Percentiles rank a stretch among this genome's conserved stretches.
phyloP scores from a whole-genome alignment of 2,888 invertebrate species.

The Thymelicus lineola region DNA sequence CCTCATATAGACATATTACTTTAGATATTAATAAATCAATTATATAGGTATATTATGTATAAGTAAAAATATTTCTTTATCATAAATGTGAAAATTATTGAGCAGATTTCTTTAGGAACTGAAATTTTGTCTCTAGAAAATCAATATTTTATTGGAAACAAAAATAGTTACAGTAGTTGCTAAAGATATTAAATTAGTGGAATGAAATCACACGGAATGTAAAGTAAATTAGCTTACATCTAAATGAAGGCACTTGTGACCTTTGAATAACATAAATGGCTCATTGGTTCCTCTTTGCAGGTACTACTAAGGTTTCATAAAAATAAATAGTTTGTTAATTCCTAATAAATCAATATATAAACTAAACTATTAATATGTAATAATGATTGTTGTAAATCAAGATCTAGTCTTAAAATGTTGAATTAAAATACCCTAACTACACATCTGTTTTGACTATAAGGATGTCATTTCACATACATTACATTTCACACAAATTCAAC shows the following conservation, averaged over 20 bases:
- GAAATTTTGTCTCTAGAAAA: too few relatives aligned
- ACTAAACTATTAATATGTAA: not conserved
- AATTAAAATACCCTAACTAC: too few relatives aligned
- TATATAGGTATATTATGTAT: too few relatives aligned
- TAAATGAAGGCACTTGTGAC: constrained; percentile 63
- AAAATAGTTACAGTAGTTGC: constrained; percentile 18
- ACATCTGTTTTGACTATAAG: too few relatives aligned
- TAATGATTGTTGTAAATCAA: not conserved
- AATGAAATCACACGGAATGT: constrained; percentile 61
- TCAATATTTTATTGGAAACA: constrained; percentile 40
- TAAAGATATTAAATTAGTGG: not conserved
- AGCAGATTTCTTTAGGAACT: too few relatives aligned
- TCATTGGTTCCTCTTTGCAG: constrained; percentile 71
- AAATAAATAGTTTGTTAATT: constrained; percentile 45
- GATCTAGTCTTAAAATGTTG: not conserved
- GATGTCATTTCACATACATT: too few relatives aligned
- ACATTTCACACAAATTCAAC: too few relatives aligned
- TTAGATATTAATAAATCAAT: too few relatives aligned
- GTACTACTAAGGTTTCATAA: constrained; percentile 61
- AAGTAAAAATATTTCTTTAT: too few relatives aligned
- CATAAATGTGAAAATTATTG: too few relatives aligned
- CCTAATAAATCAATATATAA: constrained; percentile 26
- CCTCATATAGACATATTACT: too few relatives aligned
- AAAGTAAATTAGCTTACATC: constrained; percentile 45
- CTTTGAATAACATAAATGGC: constrained; percentile 64